Base-by-base conservation (phyloP, 1,140 invertebrate genomes). In the Halesus radiatus region DNA sequence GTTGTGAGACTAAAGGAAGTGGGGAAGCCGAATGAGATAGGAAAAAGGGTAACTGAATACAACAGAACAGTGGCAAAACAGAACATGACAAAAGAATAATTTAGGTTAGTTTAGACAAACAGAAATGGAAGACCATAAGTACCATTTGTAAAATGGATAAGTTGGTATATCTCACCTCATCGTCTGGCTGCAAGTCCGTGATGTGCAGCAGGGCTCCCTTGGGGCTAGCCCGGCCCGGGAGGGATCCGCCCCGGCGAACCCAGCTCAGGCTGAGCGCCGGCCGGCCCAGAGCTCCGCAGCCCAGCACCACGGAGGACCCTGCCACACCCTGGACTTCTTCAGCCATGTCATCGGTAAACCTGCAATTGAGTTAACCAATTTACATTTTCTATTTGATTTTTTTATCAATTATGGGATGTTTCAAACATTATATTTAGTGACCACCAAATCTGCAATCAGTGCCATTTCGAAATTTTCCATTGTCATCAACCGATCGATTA, bases 231-330 rank as follows among this genome's bases (percentile, higher is more conserved):
- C 85, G 83, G 0, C 74, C 45, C 0, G 90, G 89, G 20, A 91
- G 79, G 0, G 80, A 32, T 6, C 87, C 85, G 1, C 90, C 90
- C 1, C 90, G 84, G 78, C 90, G 91, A 0, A 85, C 88, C 93
- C 93, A 94, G 0, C 87, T 88, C 3, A 93, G 88, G 4, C 83
- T 84, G 0, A 93, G 93, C 0, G 90, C 87, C 0, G 93, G 93
- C 76, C 90, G 90, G 1, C 93, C 93, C 8, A 90, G 90, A 0
- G 87, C 92, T 1, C 91, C 92, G 84, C 94, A 95, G 85, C 93
- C 92, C 54, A 94, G 83, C 0, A 54, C 45, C 56, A 80, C 60
- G 6, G 68, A 15, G 6, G 64, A 60, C 0, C 80, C 80, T 32
- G 78, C 78, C 13, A 53, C 56, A 3, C 60, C 75, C 1, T 68